These are phyloP conservation scores for Phalacrocorax brasilianus DNA, from an alignment of 2,113 vertebrate genomes.

Conservation along the genomic window DNA sequence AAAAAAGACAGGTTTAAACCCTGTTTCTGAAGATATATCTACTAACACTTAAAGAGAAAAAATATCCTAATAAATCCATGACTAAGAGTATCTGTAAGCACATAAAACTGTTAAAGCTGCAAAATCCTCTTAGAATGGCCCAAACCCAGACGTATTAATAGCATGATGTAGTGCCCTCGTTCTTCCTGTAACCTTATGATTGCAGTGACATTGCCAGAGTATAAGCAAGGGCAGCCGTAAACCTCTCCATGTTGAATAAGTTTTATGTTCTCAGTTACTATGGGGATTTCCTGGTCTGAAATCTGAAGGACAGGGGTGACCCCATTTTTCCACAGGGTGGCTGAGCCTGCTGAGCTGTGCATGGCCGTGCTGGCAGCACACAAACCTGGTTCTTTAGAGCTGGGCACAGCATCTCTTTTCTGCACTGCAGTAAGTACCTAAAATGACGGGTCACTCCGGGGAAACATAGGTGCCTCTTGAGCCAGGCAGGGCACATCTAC, in stretches of 20 bases:
- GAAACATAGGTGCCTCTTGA: accelerated
- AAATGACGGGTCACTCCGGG: not conserved
- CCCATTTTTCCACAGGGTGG: accelerated
- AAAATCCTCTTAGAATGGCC: slow-evolving; percentile 22
- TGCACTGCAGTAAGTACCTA: not conserved
- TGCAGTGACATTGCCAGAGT: not conserved
- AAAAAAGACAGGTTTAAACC: slow-evolving; percentile 22
- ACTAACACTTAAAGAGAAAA: slow-evolving; percentile 26
- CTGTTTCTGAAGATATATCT: not conserved
- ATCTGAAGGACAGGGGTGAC: not conserved
- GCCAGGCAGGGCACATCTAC: not conserved
- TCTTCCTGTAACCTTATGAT: slow-evolving; percentile 22
- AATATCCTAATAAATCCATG: slow-evolving; percentile 32
- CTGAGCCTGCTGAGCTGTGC: not conserved
- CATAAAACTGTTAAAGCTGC: slow-evolving; percentile 43
- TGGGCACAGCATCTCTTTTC: not conserved
- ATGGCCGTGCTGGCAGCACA: not conserved
- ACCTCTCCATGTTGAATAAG: not conserved
- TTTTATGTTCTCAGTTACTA: not conserved
- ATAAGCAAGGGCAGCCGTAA: not conserved
- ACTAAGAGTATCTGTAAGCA: slow-evolving; percentile 31
- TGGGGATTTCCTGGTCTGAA: not conserved
- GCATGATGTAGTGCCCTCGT: not conserved
- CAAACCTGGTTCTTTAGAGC: not conserved
- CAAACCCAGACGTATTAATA: not conserved